Evolutionary conservation across 2,888 invertebrate species (phyloP), one percentile per base, ranked within the genome.

Genomic region (Encarsia formosa): DNA sequence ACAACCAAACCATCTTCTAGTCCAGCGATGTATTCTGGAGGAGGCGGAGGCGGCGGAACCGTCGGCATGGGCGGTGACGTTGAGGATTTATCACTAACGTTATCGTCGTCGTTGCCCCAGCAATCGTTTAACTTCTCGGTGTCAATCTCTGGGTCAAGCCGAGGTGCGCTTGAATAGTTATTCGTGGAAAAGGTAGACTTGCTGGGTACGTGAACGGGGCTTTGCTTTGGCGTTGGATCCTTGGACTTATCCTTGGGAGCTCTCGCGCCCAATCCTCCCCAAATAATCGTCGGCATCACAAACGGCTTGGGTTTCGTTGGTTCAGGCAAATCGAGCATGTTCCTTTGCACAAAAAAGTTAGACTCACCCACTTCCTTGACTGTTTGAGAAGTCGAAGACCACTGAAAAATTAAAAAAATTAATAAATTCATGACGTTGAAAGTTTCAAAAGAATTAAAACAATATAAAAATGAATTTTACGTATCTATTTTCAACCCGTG

Each of bases 51-150:
- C 3, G 90, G 87, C 6, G 89, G 88, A 59, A 86, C 78, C 34
- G 79, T 81, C 8, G 90, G 90, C 88, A 90, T 89, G 0, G 90
- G 89, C 0, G 85, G 87, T 19, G 87, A 87, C 2, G 77, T 70
- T 57, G 81, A 79, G 19, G n/a, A n/a, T n/a, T n/a, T n/a, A 20
- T 38, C 9, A 13, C 13, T 62, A 60, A 34, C 20, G 86, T 77
- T 70, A 56, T 81, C 80, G 16, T 60, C 54, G 23, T 59, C 53
- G 66, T 67, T 66, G 11, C 19, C 18, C n/a, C n/a, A n/a, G 40
- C 8, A 29, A 6, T 6, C 16, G 20, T n/a, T 37, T 29, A 3
- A 15, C 19, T 20, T 20, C 24, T 1, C n/a, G 34, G n/a, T 34
- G 15, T 41, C 22, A 5, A 11, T 2, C 4, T 22, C 32, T 11